phyloP scores from a whole-genome alignment of 2,113 vertebrate species.

The Maccullochella peelii region DNA sequence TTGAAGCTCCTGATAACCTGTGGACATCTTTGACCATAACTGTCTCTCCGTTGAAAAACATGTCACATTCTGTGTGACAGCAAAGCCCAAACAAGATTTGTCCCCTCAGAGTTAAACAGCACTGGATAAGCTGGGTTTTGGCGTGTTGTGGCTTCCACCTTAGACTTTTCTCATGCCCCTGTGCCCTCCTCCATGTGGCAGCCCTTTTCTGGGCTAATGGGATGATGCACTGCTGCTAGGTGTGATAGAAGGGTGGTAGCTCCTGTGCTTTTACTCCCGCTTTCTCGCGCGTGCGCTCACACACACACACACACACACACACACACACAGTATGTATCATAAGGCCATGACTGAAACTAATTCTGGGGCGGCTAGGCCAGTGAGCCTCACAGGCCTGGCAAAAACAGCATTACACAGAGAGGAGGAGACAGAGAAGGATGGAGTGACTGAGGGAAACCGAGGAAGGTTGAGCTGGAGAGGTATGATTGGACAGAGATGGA shows the following conservation, averaged over 20 bases:
- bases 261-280: constrained; percentile 55
- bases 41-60: constrained; percentile 37
- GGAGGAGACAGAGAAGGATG: constrained; percentile 17
- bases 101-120: constrained; percentile 56
- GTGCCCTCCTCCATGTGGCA: constrained; percentile 28
- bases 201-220: constrained; percentile 72
- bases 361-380: constrained; percentile 50
- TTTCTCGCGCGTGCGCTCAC: constrained; percentile 8
- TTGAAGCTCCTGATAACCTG: neutral
- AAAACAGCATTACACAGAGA: constrained; percentile 54
- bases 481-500: constrained; percentile 19
- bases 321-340: neutral
- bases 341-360: constrained; percentile 77
- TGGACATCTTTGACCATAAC: constrained; percentile 23
- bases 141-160: constrained; percentile 56
- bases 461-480: neutral
- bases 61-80: constrained; percentile 43
- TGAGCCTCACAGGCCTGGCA: constrained; percentile 48
- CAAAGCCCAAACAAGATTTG: constrained; percentile 65
- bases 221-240: constrained; percentile 76
- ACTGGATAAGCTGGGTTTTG: constrained; percentile 60
- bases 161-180: constrained; percentile 35
- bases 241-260: constrained; percentile 61
- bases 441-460: constrained; percentile 21
- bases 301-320: neutral